phyloP scores from a whole-genome alignment of 2,113 vertebrate genomes.

The Albula goreensis region DNA sequence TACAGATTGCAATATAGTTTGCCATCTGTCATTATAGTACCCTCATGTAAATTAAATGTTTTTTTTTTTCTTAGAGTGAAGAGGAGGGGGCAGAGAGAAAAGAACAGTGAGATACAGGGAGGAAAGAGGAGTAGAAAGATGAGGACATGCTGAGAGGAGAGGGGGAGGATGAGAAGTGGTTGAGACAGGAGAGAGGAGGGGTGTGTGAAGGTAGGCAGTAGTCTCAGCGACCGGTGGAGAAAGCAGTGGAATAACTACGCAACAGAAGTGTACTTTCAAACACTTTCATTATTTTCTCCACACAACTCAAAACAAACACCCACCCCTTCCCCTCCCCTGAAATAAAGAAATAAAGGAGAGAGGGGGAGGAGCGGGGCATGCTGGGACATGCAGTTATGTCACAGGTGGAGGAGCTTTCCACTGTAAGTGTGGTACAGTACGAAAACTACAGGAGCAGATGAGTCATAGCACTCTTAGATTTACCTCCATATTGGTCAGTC shows the following conservation, averaged over 20 bases:
- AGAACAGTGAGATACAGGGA: not conserved
- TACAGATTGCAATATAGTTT: not conserved
- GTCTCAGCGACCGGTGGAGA: not conserved
- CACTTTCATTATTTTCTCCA: slow-evolving; percentile 59
- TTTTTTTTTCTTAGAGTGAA: not conserved
- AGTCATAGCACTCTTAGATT: slow-evolving; percentile 27
- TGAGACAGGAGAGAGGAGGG: not conserved
- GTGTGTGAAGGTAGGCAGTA: not conserved
- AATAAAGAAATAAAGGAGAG: slow-evolving; percentile 44
- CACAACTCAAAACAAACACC: slow-evolving; percentile 51
- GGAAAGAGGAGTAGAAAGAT: not conserved
- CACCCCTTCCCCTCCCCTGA: slow-evolving; percentile 22
- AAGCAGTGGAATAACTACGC: slow-evolving; percentile 47
- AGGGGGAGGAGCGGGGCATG: slow-evolving; percentile 49
- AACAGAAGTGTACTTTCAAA: slow-evolving; percentile 49
- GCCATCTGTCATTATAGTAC: not conserved
- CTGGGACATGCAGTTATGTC: slow-evolving; percentile 52
- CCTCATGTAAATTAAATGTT: not conserved
- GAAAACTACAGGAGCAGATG: slow-evolving; percentile 27
- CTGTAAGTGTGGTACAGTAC: slow-evolving; percentile 25
- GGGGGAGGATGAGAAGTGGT: not conserved
- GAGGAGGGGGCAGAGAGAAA: not conserved
- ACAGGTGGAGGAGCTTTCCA: slow-evolving; percentile 40
- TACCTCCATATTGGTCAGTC: slow-evolving; percentile 17
- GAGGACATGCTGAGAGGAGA: not conserved